Evolutionary conservation across 2,797 vertebrate genomes (phyloP), one percentile per base, ranked within the genome.

Genomic region (Gobio occitaniae): DNA sequence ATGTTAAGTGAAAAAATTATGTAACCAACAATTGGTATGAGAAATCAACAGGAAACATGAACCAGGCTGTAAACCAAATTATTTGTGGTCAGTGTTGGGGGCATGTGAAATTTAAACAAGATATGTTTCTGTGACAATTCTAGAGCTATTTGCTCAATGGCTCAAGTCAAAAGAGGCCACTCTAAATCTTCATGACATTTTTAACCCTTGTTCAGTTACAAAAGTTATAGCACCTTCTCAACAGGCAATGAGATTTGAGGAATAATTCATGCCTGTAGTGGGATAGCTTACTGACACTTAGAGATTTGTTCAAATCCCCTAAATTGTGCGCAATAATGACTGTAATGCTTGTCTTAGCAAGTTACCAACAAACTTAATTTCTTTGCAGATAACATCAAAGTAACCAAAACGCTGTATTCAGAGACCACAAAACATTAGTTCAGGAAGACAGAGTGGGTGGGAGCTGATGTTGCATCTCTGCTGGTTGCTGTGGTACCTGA

Each of bases 401-500:
- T 38, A 50, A 66, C 19, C 17, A 36, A 52, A 80, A 29, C 3
- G 16, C 63, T 68, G 3, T 52, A 12, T 41, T 52, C 36, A 69
- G 48, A 38, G 17, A 66, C 16, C 66, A 15, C 3, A 36, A 69
- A 13, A 3, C 15, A 56, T 44, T 13, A 36, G 36, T 70, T 16
- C 9, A 70, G 48, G 15, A 81, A 50, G 44, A 19, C 41, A 48
- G 38, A 41, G 50, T 81, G 36, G n/a, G 29, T 56, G 6, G 21
- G 10, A 79, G 44, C n/a, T 56, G 36, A 41, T 59, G 52, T 17
- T 56, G n/a, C 19, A 47, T 56, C 32, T 29, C 10, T 81, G 65
- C 48, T 54, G 32, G 21, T 41, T 25, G 15, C 36, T 81, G 66
- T 66, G 81, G 41, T 88, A 98, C 98, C 98, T 97, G 98, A 99